Evolutionary conservation across 2,888 invertebrate genomes (phyloP), one percentile per base, ranked within the genome.

Genomic region (Seira ritae): DNA sequence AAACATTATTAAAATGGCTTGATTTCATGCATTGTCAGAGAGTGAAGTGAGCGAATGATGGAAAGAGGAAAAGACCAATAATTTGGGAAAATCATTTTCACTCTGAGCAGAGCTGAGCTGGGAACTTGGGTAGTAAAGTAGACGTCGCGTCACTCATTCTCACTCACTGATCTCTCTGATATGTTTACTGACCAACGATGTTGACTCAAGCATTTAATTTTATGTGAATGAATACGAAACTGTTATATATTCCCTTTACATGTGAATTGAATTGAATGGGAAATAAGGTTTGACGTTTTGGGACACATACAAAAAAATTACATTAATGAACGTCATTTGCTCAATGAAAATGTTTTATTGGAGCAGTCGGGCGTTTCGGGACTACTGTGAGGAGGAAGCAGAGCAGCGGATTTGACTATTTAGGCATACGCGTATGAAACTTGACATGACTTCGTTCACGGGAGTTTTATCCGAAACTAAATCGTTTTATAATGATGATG

Each of bases 41-140:
- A n/a, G 60, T 42, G 66, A 8, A 19, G n/a, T 17, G 68, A 70
- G 46, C 17, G 60, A 72, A 22, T 23, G 83, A 84, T 84, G 83
- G 79, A 78, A 70, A 84, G 84, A 82, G 84, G 79, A 84, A 84
- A 84, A 84, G 75, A 67, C 79, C 74, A 84, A 84, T 84, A 78
- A 84, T 84, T 84, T 74, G 78, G 73, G 72, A 78, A 73, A 84
- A 78, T 84, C 70, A 79, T 74, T 84, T 73, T 69, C 73, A 68
- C 73, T 37, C 68, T n/a, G n/a, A n/a, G n/a, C n/a, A n/a, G n/a
- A n/a, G n/a, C n/a, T n/a, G n/a, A n/a, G n/a, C n/a, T n/a, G n/a
- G n/a, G n/a, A n/a, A n/a, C n/a, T n/a, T n/a, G n/a, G n/a, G n/a
- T n/a, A n/a, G n/a, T n/a, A n/a, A n/a, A n/a, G n/a, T n/a, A n/a